These are phyloP conservation scores for Istiophorus platypterus DNA, from an alignment of 2,113 vertebrate species.

Conservation along the genomic window DNA sequence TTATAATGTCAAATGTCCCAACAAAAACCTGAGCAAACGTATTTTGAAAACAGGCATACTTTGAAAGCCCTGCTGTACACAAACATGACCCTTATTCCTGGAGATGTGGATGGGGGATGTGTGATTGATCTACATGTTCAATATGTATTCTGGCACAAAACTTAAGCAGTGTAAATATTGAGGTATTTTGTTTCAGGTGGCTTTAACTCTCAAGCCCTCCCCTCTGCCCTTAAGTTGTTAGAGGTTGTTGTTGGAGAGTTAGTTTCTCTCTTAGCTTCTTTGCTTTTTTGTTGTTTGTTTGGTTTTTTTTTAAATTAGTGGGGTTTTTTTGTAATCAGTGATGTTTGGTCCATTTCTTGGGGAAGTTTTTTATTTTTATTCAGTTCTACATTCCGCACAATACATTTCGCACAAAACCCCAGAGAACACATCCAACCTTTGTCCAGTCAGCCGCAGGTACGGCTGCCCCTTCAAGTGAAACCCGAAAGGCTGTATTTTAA, in stretches of 20 bases:
- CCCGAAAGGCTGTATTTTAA: background rate
- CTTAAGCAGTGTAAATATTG: constrained; percentile 48
- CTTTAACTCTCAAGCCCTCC: constrained; percentile 15
- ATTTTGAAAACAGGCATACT: constrained; percentile 63
- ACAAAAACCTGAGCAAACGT: constrained; percentile 19
- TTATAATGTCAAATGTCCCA: constrained; percentile 48
- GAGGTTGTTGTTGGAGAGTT: background rate
- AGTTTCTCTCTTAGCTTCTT: too few relatives aligned
- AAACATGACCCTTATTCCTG: constrained; percentile 40
- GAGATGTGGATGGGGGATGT: constrained; percentile 13
- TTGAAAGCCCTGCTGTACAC: constrained; percentile 34
- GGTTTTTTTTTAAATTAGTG: background rate
- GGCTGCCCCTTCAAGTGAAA: constrained; percentile 19
- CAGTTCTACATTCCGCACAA: background rate
- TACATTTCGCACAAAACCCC: background rate
- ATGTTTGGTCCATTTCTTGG: background rate
- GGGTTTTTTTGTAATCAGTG: too few relatives aligned
- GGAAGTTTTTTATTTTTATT: constrained; percentile 18
- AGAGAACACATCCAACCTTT: constrained; percentile 20
- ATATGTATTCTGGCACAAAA: background rate
- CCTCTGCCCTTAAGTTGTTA: constrained; percentile 24
- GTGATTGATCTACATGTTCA: constrained; percentile 11
- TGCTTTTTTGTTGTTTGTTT: too few relatives aligned
- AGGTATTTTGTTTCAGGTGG: constrained; percentile 35
- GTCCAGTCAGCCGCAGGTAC: background rate